A percentile compares a stretch with the other conserved stretches of the same genome.
Evolutionary conservation across 2,113 vertebrate species (phyloP).

Genomic region (Sander vitreus): DNA sequence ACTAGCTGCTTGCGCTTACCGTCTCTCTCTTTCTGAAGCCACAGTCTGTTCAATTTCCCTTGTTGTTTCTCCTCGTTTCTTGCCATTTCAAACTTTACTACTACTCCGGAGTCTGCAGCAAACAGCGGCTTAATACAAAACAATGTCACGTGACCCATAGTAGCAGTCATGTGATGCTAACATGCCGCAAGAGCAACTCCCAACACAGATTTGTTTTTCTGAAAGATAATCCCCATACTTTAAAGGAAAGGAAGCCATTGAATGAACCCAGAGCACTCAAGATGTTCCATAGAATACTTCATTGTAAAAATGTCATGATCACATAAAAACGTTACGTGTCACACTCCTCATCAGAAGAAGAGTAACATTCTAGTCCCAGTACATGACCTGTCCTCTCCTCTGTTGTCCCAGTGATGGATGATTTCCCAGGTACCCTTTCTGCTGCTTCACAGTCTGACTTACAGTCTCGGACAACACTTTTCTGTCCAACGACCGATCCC

Average conservation of each 20-base stretch:
- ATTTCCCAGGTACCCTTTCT: constrained; percentile 9
- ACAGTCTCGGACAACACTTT: not conserved
- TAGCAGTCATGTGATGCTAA: not conserved
- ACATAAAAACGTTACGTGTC: constrained; percentile 41
- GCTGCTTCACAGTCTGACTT: not conserved
- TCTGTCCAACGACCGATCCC: not conserved
- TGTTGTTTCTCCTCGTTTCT: constrained; percentile 88
- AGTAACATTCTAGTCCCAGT: constrained; percentile 83
- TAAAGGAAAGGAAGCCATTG: not conserved
- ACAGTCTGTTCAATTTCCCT: constrained; percentile 84
- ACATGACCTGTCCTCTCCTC: constrained; percentile 58
- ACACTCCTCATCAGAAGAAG: constrained; percentile 83
- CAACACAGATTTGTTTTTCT: no score
- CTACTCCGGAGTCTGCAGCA: not conserved
- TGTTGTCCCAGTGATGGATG: not conserved
- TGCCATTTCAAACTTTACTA: constrained; percentile 72
- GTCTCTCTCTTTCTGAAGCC: constrained; percentile 86
- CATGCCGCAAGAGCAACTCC: not conserved
- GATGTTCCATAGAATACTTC: not conserved
- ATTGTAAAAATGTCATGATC: not conserved
- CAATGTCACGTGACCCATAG: constrained; percentile 60
- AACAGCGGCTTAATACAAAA: not conserved
- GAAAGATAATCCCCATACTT: no score
- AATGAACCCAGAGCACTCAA: constrained; percentile 5
- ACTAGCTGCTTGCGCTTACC: constrained; percentile 59